A percentile compares a stretch with the other conserved stretches of the same genome.
phyloP scores from a whole-genome alignment of 2,888 invertebrate genomes.

The Camptogramma bilineatum region DNA sequence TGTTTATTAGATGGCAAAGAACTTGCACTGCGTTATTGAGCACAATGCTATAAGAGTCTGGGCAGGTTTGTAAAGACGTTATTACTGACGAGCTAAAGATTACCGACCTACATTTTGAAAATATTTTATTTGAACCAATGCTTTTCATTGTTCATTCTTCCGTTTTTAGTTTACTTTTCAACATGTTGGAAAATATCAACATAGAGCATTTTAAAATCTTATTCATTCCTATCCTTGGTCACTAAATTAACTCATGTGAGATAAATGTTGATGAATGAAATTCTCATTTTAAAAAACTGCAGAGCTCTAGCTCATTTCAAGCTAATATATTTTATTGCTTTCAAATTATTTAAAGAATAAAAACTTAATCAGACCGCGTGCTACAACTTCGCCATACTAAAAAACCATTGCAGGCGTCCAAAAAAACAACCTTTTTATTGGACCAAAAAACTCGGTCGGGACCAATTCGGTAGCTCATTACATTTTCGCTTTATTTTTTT shows the following conservation, averaged over 20 bases:
- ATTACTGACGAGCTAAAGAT: conserved; percentile 45
- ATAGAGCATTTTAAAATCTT: too few species aligned
- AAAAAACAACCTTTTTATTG: conserved; percentile 59
- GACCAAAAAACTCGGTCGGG: conserved; percentile 58
- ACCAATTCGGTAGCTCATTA: conserved; percentile 72
- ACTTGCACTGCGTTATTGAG: conserved; percentile 51
- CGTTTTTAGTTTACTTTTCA: neutral
- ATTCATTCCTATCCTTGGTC: too few species aligned
- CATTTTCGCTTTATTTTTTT: conserved; percentile 71
- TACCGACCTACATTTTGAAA: conserved; percentile 40
- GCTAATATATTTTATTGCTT: neutral
- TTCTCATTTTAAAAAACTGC: too few species aligned
- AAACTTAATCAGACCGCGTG: conserved; percentile 7
- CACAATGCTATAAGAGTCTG: conserved; percentile 57
- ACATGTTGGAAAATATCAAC: too few species aligned
- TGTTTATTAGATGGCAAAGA: conserved; percentile 51
- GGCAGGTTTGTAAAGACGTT: conserved; percentile 45
- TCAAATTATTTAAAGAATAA: neutral
- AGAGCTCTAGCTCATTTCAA: neutral
- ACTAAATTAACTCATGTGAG: too few species aligned
- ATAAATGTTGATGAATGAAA: too few species aligned
- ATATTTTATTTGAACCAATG: conserved; percentile 16
- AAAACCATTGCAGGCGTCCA: conserved; percentile 40
- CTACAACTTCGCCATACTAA: conserved; percentile 12
- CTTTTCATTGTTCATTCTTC: neutral